A percentile compares a stretch with the other conserved stretches of the same genome.
These are phyloP conservation scores for Amphibalanus amphitrite DNA, from an alignment of 1,140 invertebrate species.

Conservation along the genomic window DNA sequence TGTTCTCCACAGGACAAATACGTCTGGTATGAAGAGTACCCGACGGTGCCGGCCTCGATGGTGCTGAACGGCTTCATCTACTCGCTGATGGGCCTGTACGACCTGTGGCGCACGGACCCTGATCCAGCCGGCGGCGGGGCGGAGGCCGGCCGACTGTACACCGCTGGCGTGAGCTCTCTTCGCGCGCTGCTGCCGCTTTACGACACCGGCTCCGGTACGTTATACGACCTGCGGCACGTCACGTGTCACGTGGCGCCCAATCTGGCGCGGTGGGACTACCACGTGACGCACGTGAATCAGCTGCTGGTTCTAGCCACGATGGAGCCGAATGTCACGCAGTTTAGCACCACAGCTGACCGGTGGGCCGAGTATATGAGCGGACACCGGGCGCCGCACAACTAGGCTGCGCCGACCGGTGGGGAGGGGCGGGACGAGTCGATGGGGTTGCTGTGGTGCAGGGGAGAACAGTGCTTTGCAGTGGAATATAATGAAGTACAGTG, in stretches of 20 bases:
- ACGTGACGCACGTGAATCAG: conserved; percentile 95
- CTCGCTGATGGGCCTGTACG: conserved; percentile 87
- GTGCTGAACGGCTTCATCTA: conserved; percentile 99
- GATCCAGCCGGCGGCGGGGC: conserved; percentile 32
- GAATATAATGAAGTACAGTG: too few species aligned
- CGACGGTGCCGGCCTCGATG: conserved; percentile 82
- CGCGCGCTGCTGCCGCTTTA: conserved; percentile 78
- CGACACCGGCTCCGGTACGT: conserved; percentile 89
- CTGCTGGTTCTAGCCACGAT: conserved; percentile 74
- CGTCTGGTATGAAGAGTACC: conserved; percentile 94
- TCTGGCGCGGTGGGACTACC: conserved; percentile 84
- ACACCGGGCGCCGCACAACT: conserved; percentile 82
- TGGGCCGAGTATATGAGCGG: conserved; percentile 95
- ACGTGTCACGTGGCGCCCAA: conserved; percentile 73
- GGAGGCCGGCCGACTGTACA: conserved; percentile 56
- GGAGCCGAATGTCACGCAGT: conserved; percentile 55
- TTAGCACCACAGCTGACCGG: conserved; percentile 65
- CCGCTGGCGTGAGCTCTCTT: conserved; percentile 70
- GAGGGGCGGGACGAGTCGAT: too few species aligned
- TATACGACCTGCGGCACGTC: conserved; percentile 89
- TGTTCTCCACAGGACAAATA: conserved; percentile 58
- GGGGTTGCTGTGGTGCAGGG: too few species aligned
- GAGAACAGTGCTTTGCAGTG: too few species aligned
- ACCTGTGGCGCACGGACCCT: conserved; percentile 41
- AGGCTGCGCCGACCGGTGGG: too few species aligned